A percentile compares a stretch with the other conserved stretches of the same genome.
These are phyloP conservation scores for Drosophila lutescens DNA, from an alignment of 2,888 invertebrate species.

Conservation along the genomic window DNA sequence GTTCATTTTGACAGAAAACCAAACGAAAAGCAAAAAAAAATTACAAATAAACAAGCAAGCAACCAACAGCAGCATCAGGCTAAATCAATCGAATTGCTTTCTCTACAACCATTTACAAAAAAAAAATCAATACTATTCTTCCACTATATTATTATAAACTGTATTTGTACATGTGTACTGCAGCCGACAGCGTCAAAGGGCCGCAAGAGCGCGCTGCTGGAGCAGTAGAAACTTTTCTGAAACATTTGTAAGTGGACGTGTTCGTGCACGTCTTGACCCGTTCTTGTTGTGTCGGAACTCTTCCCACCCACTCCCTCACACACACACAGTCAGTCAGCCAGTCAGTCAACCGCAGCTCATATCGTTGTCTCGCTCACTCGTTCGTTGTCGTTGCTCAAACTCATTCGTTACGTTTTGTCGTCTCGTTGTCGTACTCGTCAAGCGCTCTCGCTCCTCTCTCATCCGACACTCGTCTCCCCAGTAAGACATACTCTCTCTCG, in stretches of 20 bases:
- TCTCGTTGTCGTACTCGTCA: slow-evolving; percentile 29
- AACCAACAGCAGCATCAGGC: slow-evolving; percentile 51
- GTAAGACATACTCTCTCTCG: slow-evolving; percentile 16
- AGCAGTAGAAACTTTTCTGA: slow-evolving; percentile 83
- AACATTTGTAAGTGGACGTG: slow-evolving; percentile 84
- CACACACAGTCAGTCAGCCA: slow-evolving; percentile 22
- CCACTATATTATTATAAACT: slow-evolving; percentile 73
- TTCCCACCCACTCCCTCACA: slow-evolving; percentile 17
- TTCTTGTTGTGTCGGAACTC: slow-evolving; percentile 60
- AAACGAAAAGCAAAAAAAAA: slow-evolving; percentile 23
- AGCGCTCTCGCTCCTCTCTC: slow-evolving; percentile 17
- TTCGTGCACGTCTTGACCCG: slow-evolving; percentile 47
- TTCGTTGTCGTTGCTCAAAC: slow-evolving; percentile 32
- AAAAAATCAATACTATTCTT: slow-evolving; percentile 67
- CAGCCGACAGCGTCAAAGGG: slow-evolving; percentile 84
- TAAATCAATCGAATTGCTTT: slow-evolving; percentile 80
- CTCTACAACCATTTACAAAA: slow-evolving; percentile 71
- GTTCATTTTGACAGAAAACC: slow-evolving; percentile 68
- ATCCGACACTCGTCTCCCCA: slow-evolving; percentile 24
- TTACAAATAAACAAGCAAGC: slow-evolving; percentile 56
- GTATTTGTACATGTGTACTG: slow-evolving; percentile 81
- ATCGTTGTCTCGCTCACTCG: slow-evolving; percentile 37
- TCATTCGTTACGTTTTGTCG: slow-evolving; percentile 37
- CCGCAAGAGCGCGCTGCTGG: slow-evolving; percentile 84
- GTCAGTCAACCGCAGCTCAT: slow-evolving; percentile 28